Evolutionary conservation across 2,888 invertebrate genomes (phyloP).

Genomic region (Troglohyphantes excavatus): DNA sequence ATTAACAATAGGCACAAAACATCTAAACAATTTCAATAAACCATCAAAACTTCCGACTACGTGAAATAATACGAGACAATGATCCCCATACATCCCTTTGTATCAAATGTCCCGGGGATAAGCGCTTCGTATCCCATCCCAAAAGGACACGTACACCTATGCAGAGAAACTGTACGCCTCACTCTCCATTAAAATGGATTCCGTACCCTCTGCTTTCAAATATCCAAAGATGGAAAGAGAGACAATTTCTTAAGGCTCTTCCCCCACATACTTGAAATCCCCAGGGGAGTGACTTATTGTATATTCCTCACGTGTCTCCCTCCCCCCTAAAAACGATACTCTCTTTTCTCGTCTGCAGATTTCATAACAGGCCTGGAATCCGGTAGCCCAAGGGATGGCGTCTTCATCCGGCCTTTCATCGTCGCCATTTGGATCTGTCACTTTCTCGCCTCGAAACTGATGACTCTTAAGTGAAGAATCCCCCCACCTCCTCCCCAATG

Average conservation of each 20-base stretch:
- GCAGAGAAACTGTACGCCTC: neutral
- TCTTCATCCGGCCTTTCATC: conserved; percentile 47
- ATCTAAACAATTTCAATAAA: too few species aligned
- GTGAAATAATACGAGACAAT: too few species aligned
- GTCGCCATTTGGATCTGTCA: conserved; percentile 73
- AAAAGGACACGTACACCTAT: neutral
- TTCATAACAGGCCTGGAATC: conserved; percentile 59
- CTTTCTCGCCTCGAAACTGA: conserved; percentile 47
- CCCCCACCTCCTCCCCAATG: too few species aligned
- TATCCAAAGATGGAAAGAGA: neutral
- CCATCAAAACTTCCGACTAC: too few species aligned
- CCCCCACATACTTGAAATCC: neutral
- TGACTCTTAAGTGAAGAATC: conserved; percentile 44
- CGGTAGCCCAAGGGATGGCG: neutral
- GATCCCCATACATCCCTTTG: too few species aligned
- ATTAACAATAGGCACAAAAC: too few species aligned
- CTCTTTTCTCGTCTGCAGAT: conserved; percentile 36
- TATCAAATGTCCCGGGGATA: neutral
- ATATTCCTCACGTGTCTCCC: neutral
- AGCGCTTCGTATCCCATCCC: neutral
- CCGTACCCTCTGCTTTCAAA: neutral
- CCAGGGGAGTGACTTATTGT: neutral
- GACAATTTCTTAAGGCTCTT: conserved; percentile 1
- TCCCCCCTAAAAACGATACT: neutral
- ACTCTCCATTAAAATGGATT: conserved; percentile 3